Evolutionary conservation across 2,113 vertebrate species (phyloP).

Genomic region (western clawed frog (Xenopus tropicalis)): UCB_Xtro_10.0 CM004451.2:77802501-77803000

Average conservation of each 20-base stretch:
- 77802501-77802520: too few species aligned
- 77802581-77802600: too few species aligned
- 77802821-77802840: slow-evolving; percentile 17
- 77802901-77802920: slow-evolving; percentile 66
- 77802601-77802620: too few species aligned
- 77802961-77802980: slow-evolving; percentile 98
- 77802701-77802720: too few species aligned
- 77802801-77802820: slow-evolving; percentile 26
- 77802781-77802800: slow-evolving; percentile 11
- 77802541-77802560: too few species aligned
- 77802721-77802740: background rate
- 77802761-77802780: slow-evolving; percentile 33
- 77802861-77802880: slow-evolving; percentile 57
- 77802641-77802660: too few species aligned
- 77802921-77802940: slow-evolving; percentile 65
- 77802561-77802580: too few species aligned
- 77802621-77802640: too few species aligned
- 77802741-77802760: slow-evolving; percentile 8
- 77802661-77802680: too few species aligned
- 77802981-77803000: slow-evolving; percentile 93
- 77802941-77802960: slow-evolving; percentile 85
- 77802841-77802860: slow-evolving; percentile 46
- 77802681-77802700: background rate
- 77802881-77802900: slow-evolving; percentile 55
- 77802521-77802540: too few species aligned